Base-by-base conservation (phyloP, 2,888 invertebrate genomes). In the Pseudococcus jackbeardsleyi region DNA sequence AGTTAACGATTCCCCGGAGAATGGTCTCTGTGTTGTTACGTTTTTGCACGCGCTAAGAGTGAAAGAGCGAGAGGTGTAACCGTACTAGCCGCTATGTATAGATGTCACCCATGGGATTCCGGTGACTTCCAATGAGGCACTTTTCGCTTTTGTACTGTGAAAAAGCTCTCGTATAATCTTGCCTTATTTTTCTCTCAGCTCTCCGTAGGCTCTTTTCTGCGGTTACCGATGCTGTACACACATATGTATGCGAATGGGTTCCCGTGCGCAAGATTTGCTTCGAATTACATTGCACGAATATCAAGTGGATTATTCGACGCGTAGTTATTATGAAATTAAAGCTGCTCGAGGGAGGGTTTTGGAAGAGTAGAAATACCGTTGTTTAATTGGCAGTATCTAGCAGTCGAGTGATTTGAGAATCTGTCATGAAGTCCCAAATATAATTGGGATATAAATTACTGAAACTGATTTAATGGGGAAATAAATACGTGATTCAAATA, bases 1-100 rank as follows among this genome's bases (percentile, higher is more conserved):
- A 79, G 88, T 79, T 88, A 88, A 88, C 82, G 88, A 88, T 88
- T 88, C 88, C 82, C 88, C 8, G 39, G 88, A 79, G 88, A 22
- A 33, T 64, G 39, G 64, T 50, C 26, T 26, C 48, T 64, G 48
- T 42, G 59, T 42, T 54, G 50, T 46, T n/a, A 54, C 22, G 50
- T 84, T 33, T 84, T 54, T 84, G 54, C 54, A 84, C 84, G 17
- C 50, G 17, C n/a, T 0, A 0, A 6, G n/a, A 77, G 68, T n/a
- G 46, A 1, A 9, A 17, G 22, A 79, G 77, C 17, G 42, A 50
- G 48, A 42, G 48, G 46, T 50, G 19, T 77, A 46, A 79, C 86
- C 86, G 46, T 42, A 82, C 82, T 48, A 87, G 79, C 79, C 54
- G 82, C 42, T 79, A 33, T 79, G 82, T 46, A 46, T 54, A 59